Conservation (phyloP, 2,113 vertebrate species). For the Pan troglodytes region NHGRI_mPanTro3-v2.1_pri NC_072413.2:57862001-57862500, state of each 20-base stretch:
- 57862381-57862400: not conserved
- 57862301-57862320: not conserved
- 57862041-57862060: not conserved
- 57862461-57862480: not conserved
- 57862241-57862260: slow-evolving; percentile 23
- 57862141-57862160: not conserved
- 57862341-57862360: not conserved
- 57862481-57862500: not conserved
- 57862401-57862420: not conserved
- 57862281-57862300: slow-evolving; percentile 45
- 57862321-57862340: not conserved
- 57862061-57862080: not conserved
- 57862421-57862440: not conserved
- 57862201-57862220: not conserved
- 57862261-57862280: slow-evolving; percentile 44
- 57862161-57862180: not conserved
- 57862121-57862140: not conserved
- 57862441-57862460: slow-evolving; percentile 1
- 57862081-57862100: not conserved
- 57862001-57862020: not conserved
- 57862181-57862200: slow-evolving; percentile 19
- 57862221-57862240: not conserved
- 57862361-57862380: slow-evolving; percentile 25
- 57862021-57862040: not conserved
- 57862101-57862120: not conserved